Percentiles rank a stretch among this genome's conserved stretches.
Conservation (phyloP, 1,140 invertebrate species). For the Mycetomoellerius zeteki region DNA sequence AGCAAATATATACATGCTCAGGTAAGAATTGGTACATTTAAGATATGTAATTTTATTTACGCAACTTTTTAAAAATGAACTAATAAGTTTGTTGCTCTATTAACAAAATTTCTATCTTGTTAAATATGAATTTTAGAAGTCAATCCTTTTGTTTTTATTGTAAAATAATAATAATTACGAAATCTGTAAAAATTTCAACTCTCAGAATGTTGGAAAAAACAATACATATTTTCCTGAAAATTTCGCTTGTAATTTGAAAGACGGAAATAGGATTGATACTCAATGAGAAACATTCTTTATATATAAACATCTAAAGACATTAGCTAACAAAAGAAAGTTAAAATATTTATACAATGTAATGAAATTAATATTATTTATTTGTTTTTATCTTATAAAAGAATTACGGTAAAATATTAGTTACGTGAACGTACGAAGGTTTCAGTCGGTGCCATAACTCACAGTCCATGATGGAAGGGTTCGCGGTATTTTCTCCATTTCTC, state of each 20-base stretch:
- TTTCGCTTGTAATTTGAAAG: not conserved
- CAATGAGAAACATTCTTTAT: not conserved
- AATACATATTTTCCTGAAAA: not conserved
- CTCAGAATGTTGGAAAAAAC: not conserved
- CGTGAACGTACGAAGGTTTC: not conserved
- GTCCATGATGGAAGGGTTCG: slow-evolving; percentile 14
- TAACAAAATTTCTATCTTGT: not conserved
- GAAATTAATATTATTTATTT: slow-evolving; percentile 35
- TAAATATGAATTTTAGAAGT: not conserved
- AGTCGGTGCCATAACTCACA: slow-evolving; percentile 24
- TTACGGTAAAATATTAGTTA: slow-evolving; percentile 40
- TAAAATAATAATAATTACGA: not conserved
- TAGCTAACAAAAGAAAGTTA: not conserved
- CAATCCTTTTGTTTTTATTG: not conserved
- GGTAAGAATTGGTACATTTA: slow-evolving; percentile 86
- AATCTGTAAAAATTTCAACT: not conserved
- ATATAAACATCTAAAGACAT: not conserved
- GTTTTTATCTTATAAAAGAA: not conserved
- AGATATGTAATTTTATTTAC: not conserved
- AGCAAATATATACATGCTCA: slow-evolving; percentile 94
- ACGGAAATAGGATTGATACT: not conserved
- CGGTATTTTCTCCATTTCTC: slow-evolving; percentile 31
- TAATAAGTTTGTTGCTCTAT: not conserved
- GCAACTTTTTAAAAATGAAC: not conserved
- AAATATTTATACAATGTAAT: not conserved